These are phyloP conservation scores for Yponomeuta malinellus DNA, from an alignment of 2,888 invertebrate species.

Conservation along the genomic window DNA sequence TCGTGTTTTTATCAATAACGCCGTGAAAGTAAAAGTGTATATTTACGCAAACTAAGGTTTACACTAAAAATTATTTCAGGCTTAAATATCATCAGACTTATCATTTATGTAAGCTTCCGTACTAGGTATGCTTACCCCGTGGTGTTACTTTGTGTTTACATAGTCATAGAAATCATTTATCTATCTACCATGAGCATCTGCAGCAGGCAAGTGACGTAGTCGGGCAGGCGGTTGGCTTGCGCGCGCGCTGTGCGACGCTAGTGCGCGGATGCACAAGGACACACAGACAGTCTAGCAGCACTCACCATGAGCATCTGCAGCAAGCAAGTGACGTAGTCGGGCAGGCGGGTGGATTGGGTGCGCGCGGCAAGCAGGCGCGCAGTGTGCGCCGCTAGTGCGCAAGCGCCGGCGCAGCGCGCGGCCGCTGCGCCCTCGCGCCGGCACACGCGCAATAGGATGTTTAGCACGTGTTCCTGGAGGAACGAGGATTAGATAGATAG, in stretches of 20 bases:
- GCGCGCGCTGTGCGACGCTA: slow-evolving; percentile 77
- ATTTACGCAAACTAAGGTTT: too few relatives aligned
- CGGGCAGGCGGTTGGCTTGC: slow-evolving; percentile 44
- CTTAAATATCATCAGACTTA: too few relatives aligned
- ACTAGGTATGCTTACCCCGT: too few relatives aligned
- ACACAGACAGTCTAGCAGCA: not conserved
- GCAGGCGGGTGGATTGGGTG: slow-evolving; percentile 42
- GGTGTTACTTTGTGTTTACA: too few relatives aligned
- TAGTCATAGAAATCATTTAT: too few relatives aligned
- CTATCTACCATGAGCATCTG: slow-evolving; percentile 62
- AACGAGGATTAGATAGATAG: slow-evolving; percentile 14
- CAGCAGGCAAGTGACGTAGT: slow-evolving; percentile 63
- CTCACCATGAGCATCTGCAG: slow-evolving; percentile 68
- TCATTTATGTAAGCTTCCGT: too few relatives aligned
- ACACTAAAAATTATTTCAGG: too few relatives aligned
- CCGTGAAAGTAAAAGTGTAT: not conserved
- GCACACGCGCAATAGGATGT: slow-evolving; percentile 90
- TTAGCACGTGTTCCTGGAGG: slow-evolving; percentile 87
- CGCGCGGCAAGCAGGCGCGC: slow-evolving; percentile 53
- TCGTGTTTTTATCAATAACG: too few relatives aligned
- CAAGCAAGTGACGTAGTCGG: slow-evolving; percentile 60
- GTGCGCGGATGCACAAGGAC: slow-evolving; percentile 80
- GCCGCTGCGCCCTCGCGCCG: slow-evolving; percentile 91
- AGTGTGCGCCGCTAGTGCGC: slow-evolving; percentile 82
- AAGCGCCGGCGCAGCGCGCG: slow-evolving; percentile 92